phyloP scores from a whole-genome alignment of 2,888 invertebrate species.

The Rhogogaster chlorosoma region DNA sequence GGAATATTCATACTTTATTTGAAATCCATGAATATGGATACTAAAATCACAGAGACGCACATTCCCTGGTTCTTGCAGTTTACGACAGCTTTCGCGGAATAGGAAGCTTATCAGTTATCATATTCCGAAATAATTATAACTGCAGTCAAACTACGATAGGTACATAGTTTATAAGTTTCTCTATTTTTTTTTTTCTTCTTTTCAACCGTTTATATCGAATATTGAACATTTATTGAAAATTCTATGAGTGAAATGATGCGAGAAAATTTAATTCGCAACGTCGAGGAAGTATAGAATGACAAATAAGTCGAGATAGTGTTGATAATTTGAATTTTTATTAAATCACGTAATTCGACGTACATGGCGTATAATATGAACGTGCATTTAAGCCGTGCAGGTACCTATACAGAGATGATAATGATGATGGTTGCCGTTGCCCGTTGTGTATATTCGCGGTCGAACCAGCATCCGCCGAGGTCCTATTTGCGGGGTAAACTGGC shows the following conservation, averaged over 20 bases:
- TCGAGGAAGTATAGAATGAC: not conserved
- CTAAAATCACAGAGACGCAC: not conserved
- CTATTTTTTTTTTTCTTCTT: no score
- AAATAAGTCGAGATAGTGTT: not conserved
- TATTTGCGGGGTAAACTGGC: conserved; percentile 5
- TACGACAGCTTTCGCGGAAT: not conserved
- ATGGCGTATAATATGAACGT: not conserved
- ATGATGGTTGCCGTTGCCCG: not conserved
- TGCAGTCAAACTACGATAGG: no score
- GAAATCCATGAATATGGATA: not conserved
- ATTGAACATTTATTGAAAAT: no score
- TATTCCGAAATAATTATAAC: no score
- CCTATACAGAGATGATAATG: not conserved
- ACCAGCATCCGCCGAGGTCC: conserved; percentile 5
- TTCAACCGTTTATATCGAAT: no score
- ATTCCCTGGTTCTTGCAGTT: not conserved
- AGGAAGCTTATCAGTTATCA: no score
- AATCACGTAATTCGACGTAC: not conserved
- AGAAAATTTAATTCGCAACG: no score
- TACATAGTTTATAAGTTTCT: no score
- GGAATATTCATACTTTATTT: conserved; percentile 13
- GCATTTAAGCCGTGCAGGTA: not conserved
- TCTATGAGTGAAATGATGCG: no score
- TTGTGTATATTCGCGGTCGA: conserved; percentile 5
- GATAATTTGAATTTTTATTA: not conserved